These are phyloP conservation scores for Andrena camellia DNA, from an alignment of 2,888 invertebrate species.

Conservation along the genomic window DNA sequence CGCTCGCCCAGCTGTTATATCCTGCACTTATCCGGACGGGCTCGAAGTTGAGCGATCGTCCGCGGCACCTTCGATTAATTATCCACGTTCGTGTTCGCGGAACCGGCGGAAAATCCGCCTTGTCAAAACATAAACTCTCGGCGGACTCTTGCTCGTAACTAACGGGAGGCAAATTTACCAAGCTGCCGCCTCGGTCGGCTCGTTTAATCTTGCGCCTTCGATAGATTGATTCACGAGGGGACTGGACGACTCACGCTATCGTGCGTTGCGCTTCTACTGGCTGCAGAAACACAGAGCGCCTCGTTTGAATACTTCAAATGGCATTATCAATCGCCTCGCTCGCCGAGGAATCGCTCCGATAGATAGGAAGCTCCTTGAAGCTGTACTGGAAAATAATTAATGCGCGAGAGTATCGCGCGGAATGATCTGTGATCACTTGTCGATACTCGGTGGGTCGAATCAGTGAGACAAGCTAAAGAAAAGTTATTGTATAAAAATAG, in stretches of 20 bases:
- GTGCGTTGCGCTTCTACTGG: conserved; percentile 1
- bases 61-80: conserved; percentile 20
- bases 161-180: conserved; percentile 21
- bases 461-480: no score
- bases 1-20: background rate
- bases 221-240: conserved; percentile 28
- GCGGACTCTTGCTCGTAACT: conserved; percentile 23
- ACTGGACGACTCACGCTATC: conserved; percentile 3
- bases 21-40: background rate
- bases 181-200: conserved; percentile 20
- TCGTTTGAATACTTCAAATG: background rate
- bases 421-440: conserved; percentile 3
- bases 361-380: background rate
- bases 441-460: background rate
- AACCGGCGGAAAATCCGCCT: conserved; percentile 2
- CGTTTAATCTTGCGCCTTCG: conserved; percentile 30
- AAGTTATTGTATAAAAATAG: no score
- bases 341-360: background rate
- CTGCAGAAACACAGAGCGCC: background rate
- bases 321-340: background rate
- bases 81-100: conserved; percentile 1
- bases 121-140: conserved; percentile 2
- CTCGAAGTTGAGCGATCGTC: background rate
- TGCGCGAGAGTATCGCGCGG: background rate
- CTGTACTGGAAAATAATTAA: background rate